phyloP scores from a whole-genome alignment of 2,113 vertebrate species.

The Brienomyrus brachyistius region DNA sequence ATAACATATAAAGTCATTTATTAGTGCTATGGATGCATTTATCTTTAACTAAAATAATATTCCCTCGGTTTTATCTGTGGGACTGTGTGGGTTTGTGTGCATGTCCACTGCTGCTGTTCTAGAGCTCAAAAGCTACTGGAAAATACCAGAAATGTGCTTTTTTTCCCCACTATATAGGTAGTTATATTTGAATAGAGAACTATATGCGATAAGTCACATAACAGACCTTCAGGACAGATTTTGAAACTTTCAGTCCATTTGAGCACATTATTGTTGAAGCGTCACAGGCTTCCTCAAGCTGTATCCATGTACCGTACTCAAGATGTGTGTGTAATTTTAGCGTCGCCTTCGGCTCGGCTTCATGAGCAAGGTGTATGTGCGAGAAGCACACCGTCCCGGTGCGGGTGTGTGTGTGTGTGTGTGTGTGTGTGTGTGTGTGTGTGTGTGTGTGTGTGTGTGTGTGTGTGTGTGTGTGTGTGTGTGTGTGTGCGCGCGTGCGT shows the following conservation, averaged over 20 bases:
- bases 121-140: neutral
- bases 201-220: neutral
- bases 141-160: neutral
- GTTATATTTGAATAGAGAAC: neutral
- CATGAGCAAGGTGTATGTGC: neutral
- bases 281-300: neutral
- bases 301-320: neutral
- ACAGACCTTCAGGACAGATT: neutral
- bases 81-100: neutral
- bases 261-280: neutral
- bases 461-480: neutral
- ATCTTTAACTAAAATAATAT: neutral
- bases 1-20: neutral
- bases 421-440: neutral
- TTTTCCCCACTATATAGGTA: neutral
- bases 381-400: slow-evolving; percentile 6
- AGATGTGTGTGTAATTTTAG: neutral
- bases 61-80: neutral
- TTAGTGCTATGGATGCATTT: neutral
- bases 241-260: neutral
- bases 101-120: neutral
- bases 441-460: neutral
- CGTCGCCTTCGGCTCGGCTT: neutral
- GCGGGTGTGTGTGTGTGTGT: neutral
- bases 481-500: neutral